phyloP scores from a whole-genome alignment of 2,797 vertebrate species.

The Schizopygopsis malacanthus region DNA sequence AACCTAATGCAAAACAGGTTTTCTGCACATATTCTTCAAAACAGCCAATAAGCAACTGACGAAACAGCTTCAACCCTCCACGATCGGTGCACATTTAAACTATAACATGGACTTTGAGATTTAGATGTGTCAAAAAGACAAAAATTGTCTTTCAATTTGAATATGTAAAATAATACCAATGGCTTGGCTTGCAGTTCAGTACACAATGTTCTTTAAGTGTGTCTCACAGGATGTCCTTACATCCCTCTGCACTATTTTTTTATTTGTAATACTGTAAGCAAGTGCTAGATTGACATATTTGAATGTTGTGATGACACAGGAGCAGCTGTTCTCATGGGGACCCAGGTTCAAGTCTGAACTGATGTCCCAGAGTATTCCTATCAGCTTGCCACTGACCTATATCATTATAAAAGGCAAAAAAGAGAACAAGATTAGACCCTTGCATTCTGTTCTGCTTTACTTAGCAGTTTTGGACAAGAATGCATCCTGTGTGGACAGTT shows the following conservation, averaged over 20 bases:
- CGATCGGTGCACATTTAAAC: neutral
- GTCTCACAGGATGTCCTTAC: neutral
- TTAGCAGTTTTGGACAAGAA: neutral
- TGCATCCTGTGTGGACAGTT: neutral
- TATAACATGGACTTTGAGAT: neutral
- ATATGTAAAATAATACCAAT: neutral
- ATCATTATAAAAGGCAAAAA: neutral
- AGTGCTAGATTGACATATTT: neutral
- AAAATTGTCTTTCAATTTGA: neutral
- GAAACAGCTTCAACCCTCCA: neutral
- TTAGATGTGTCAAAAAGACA: neutral
- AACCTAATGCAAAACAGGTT: conserved; percentile 56
- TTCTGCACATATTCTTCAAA: conserved; percentile 6
- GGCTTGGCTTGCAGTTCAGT: neutral
- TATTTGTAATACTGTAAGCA: neutral
- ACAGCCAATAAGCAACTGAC: conserved; percentile 32
- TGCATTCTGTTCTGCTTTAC: neutral
- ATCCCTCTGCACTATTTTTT: neutral
- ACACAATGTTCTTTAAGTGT: neutral
- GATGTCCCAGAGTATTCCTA: neutral
- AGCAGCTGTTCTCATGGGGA: neutral
- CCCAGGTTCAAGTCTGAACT: neutral
- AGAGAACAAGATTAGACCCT: neutral
- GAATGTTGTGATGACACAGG: neutral
- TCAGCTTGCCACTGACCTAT: neutral